Evolutionary conservation across 2,113 vertebrate species (phyloP), one percentile per base, ranked within the genome.

Genomic region (Gymnobelideus leadbeateri): DNA sequence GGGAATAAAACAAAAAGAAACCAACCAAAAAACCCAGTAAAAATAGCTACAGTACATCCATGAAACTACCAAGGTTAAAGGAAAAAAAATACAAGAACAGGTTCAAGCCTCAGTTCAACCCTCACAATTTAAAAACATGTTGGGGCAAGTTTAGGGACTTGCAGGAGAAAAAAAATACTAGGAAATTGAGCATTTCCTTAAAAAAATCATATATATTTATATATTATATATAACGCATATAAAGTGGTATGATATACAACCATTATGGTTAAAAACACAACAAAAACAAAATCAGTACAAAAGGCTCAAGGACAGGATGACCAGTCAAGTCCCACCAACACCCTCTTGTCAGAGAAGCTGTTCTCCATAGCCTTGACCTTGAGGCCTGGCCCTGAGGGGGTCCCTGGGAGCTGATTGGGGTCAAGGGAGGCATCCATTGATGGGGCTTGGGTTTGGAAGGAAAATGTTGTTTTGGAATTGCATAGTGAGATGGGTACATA

Each of bases 41-140:
- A 99, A 99, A 98, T 97, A 97, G 98, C 97, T 98, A 99, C 98
- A 96, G 97, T 98, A 98, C 98, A 98, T 97, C 98, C 98, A 97
- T 47, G 98, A 98, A 97, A 98, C 98, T 97, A 97, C 91, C n/a
- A 98, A 98, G 98, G 96, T 97, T 95, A 97, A 98, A 97, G 97
- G 97, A 94, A 57, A 51, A 91, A 23, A 97, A 96, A 97, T 96
- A 98, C 96, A 97, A 94, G 96, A 96, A 96, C 96, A 95, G 97
- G 97, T 97, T 98, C 97, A 96, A 97, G 97, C 97, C 97, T 98
- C 98, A n/a, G 57, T 95, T 98, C 96, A 97, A 97, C 93, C 96
- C 96, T 96, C 98, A 98, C 98, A 97, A 99, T 98, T 98, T 97
- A 98, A 99, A 98, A 97, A 98, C 98, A 98, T 98, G 98, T 97